A percentile compares a stretch with the other conserved stretches of the same genome.
Evolutionary conservation across 2,888 invertebrate species (phyloP).

Genomic region (Hanleya hanleyi): DNA sequence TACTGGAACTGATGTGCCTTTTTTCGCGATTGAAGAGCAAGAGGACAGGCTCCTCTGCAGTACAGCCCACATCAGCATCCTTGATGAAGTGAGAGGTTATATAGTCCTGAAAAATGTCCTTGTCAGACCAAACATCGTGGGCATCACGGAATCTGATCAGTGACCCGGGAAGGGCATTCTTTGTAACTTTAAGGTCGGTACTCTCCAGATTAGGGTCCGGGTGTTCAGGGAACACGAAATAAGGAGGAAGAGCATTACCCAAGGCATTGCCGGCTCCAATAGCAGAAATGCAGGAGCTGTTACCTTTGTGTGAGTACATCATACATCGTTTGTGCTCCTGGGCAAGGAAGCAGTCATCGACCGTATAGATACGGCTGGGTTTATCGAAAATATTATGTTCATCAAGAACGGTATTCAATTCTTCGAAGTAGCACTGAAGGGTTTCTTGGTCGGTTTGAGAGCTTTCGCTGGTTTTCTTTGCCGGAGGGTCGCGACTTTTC

Average conservation of each 20-base stretch:
- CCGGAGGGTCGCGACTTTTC: constrained; percentile 19
- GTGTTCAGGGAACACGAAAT: constrained; percentile 37
- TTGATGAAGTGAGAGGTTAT: constrained; percentile 42
- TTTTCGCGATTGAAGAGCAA: constrained; percentile 43
- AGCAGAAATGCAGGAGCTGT: background rate
- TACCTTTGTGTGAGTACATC: background rate
- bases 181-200: background rate
- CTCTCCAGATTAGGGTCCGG: constrained; percentile 24
- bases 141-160: constrained; percentile 35
- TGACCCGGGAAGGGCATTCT: constrained; percentile 28
- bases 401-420: constrained; percentile 25
- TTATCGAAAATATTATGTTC: constrained; percentile 30
- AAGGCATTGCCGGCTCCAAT: constrained; percentile 47
- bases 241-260: constrained; percentile 42
- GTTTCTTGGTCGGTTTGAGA: constrained; percentile 2
- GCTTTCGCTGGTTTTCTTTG: constrained; percentile 14
- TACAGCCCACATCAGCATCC: constrained; percentile 27
- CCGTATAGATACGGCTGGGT: constrained; percentile 33
- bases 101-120: constrained; percentile 38
- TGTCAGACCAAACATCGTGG: constrained; percentile 21
- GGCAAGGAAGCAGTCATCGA: constrained; percentile 40
- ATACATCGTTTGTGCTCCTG: constrained; percentile 15
- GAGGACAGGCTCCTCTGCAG: constrained; percentile 32
- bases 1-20: constrained; percentile 40
- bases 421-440: constrained; percentile 26